Percentiles rank a stretch among this genome's conserved stretches.
Conservation (phyloP, 2,888 invertebrate species). For the Nephrotoma guestfalica region DNA sequence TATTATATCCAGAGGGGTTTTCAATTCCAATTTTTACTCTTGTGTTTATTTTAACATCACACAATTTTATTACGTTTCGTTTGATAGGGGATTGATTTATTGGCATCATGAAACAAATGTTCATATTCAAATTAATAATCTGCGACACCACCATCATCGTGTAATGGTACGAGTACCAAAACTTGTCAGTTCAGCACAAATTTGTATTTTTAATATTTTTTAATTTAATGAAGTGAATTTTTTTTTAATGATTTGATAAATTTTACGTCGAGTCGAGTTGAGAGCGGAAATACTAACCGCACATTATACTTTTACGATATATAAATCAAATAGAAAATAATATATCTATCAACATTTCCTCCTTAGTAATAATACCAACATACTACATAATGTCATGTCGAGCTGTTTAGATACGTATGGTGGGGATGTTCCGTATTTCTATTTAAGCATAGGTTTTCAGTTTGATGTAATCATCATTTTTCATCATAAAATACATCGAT, state of each 20-base stretch:
- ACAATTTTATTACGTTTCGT: not conserved
- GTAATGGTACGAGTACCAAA: not conserved
- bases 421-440: not conserved
- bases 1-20: not conserved
- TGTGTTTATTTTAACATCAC: not conserved
- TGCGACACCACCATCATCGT: not conserved
- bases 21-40: not conserved
- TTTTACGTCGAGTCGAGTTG: not conserved
- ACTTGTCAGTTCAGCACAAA: not conserved
- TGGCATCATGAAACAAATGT: slow-evolving; percentile 1
- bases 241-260: not conserved
- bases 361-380: not conserved
- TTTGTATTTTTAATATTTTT: not conserved
- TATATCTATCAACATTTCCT: not conserved
- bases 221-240: not conserved
- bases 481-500: slow-evolving; percentile 3
- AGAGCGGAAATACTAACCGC: not conserved
- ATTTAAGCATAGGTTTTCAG: not conserved
- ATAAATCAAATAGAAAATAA: not conserved
- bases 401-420: not conserved
- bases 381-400: not conserved
- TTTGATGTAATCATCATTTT: slow-evolving; percentile 4
- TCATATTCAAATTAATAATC: not conserved
- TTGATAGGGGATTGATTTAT: slow-evolving; percentile 1
- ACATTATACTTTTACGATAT: not conserved